Evolutionary conservation across 2,888 invertebrate genomes (phyloP), one percentile per base, ranked within the genome.

Genomic region (Lepidocyrtoides sp.): DNA sequence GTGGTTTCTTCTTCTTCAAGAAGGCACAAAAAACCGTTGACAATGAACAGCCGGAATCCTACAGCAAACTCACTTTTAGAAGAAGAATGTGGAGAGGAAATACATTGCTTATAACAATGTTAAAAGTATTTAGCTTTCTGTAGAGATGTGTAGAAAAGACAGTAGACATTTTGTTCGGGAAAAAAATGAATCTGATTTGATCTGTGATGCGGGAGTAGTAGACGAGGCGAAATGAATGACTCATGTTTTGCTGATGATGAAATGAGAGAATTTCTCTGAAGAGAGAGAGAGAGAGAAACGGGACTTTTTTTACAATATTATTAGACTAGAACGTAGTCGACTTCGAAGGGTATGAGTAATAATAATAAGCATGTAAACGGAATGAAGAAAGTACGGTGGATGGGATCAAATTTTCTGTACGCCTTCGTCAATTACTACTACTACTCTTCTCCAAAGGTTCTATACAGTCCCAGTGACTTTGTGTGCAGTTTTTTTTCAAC

Each of bases 221-320:
- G 36, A 17, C 14, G 5, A 66, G 26, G n/a, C 8, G 36, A 57
- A 36, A 60, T 17, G 77, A 57, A 57, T 81, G 57, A 81, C 57
- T 81, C 81, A 81, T 81, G 81, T 81, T 75, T 57, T 81, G 36
- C 23, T 57, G 51, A 41, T 41, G 36, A 44, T 75, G 57, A 81
- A 26, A 54, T 77, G 81, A 77, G 32, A 77, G 54, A 77, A 57
- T 57, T 32, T 79, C 36, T 32, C 29, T 14, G 54, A 12, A 77
- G 8, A 60, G 32, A 66, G 14, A n/a, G 57, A 57, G 20, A n/a
- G 12, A 29, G 12, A 2, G 4, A 14, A 8, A 17, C 7, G n/a
- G n/a, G n/a, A n/a, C n/a, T n/a, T n/a, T n/a, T 81, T 17, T 57
- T 17, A 81, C 57, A 36, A 57, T 17, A 32, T n/a, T 4, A 32